These are phyloP conservation scores for Drosophila tristis DNA, from an alignment of 1,140 invertebrate genomes.

Conservation along the genomic window DNA sequence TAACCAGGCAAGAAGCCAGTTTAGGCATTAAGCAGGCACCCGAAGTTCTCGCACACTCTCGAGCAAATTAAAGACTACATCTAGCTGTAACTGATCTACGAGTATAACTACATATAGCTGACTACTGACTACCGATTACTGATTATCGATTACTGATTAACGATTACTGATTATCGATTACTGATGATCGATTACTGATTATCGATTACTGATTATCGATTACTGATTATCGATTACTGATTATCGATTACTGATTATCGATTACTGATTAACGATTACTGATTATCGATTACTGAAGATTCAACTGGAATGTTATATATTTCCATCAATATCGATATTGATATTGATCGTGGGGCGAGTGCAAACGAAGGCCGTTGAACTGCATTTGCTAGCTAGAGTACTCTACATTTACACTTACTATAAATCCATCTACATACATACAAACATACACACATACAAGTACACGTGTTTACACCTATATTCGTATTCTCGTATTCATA, in stretches of 20 bases:
- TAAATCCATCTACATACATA: background rate
- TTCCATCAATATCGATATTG: constrained; percentile 33
- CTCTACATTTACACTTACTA: background rate
- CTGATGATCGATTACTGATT: too few relatives aligned
- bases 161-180: constrained; percentile 30
- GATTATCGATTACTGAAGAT: constrained; percentile 32
- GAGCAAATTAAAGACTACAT: constrained; percentile 48
- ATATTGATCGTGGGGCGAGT: constrained; percentile 18
- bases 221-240: constrained; percentile 38
- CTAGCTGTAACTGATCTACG: constrained; percentile 4
- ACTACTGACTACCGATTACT: constrained; percentile 39
- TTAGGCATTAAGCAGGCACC: constrained; percentile 32
- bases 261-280: constrained; percentile 39
- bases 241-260: constrained; percentile 36
- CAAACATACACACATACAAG: too few relatives aligned
- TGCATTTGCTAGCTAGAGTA: constrained; percentile 49
- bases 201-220: constrained; percentile 30
- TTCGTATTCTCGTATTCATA: constrained; percentile 25
- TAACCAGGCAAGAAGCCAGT: background rate
- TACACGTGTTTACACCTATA: constrained; percentile 2
- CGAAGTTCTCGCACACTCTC: constrained; percentile 26
- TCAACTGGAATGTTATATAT: constrained; percentile 13
- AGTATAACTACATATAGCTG: constrained; percentile 26
- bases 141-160: constrained; percentile 42
- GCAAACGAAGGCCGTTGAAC: constrained; percentile 10